Base-by-base conservation (phyloP, 2,113 vertebrate genomes). In the Sceloporus undulatus region DNA sequence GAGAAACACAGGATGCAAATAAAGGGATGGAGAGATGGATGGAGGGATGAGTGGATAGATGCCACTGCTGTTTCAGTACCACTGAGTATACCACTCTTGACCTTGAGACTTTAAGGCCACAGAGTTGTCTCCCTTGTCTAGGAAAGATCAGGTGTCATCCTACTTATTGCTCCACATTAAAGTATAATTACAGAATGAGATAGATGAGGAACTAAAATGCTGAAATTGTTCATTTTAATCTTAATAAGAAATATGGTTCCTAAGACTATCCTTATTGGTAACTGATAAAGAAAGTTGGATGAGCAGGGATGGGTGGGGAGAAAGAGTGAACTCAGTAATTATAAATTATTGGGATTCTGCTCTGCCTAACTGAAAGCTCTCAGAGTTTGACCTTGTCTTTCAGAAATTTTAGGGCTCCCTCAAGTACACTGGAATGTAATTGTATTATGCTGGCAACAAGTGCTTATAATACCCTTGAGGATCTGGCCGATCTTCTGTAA, bases 381-480 rank as follows among this genome's bases (percentile, higher is more conserved):
- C 59, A 85, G 89, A 48, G 38, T 86, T 83, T 95, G 93, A 96
- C 94, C 93, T 95, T 93, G 90, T 1, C 0, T 91, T 94, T 94
- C 85, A 0, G 73, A 88, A 85, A 92, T 88, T 92, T 90, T 54
- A 93, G 79, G 88, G 94, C 81, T 92, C 90, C 93, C 93, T 29
- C 2, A 0, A 93, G 92, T 70, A 85, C 86, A 89, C 76, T 56
- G 86, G 87, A 83, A 79, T 73, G 88, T 94, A 93, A 95, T 76
- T 85, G 68, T 89, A 92, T 93, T 89, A 94, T 86, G 71, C 89
- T 91, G 87, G 82, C 85, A 93, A 92, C 84, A 91, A 93, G 89
- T 56, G 25, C 83, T 93, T 92, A 88, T 70, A 93, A 93, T 56
- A 79, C 79, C 89, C 88, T 40, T 3, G 78, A 92, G 90, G 70